Evolutionary conservation across 2,888 invertebrate genomes (phyloP).

Genomic region (Drosophila pseudotakahashii): DNA sequence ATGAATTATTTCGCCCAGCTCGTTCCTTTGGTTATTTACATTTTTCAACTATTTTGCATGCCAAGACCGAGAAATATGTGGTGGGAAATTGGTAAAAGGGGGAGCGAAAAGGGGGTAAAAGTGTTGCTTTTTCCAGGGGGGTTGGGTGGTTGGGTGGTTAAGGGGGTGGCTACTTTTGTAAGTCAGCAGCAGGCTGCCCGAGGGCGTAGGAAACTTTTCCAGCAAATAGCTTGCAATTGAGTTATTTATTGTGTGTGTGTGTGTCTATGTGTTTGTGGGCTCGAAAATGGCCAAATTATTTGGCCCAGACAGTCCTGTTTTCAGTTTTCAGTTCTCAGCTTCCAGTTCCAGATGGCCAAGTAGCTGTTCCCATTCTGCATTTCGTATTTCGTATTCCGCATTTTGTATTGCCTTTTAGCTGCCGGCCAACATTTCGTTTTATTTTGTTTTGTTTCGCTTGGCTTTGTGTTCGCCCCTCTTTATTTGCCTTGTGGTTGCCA

Average conservation of each 20-base stretch:
- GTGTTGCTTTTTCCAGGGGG: not conserved
- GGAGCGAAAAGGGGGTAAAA: not conserved
- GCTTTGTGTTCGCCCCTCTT: conserved; percentile 39
- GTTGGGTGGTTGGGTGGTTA: too few relatives aligned
- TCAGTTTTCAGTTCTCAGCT: conserved; percentile 35
- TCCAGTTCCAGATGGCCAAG: conserved; percentile 50
- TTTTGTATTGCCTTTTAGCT: conserved; percentile 57
- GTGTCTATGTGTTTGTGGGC: conserved; percentile 10
- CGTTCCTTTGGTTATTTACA: conserved; percentile 68
- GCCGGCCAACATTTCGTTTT: conserved; percentile 52
- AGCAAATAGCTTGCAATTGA: conserved; percentile 78
- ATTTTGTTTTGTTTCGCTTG: conserved; percentile 44
- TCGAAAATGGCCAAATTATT: conserved; percentile 15
- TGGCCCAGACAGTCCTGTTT: conserved; percentile 14
- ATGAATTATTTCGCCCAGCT: conserved; percentile 69
- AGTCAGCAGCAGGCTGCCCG: conserved; percentile 62
- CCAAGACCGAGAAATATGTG: conserved; percentile 26
- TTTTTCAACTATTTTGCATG: conserved; percentile 74
- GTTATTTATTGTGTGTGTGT: conserved; percentile 68
- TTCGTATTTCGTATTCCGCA: conserved; percentile 7
- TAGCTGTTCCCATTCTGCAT: conserved; percentile 44
- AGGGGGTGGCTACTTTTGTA: conserved; percentile 33
- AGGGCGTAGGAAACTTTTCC: conserved; percentile 62
- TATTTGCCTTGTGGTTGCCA: conserved; percentile 68
- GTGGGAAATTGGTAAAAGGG: too few relatives aligned